Evolutionary conservation across 2,888 invertebrate species (phyloP).

Genomic region (Eilema griseolum): DNA sequence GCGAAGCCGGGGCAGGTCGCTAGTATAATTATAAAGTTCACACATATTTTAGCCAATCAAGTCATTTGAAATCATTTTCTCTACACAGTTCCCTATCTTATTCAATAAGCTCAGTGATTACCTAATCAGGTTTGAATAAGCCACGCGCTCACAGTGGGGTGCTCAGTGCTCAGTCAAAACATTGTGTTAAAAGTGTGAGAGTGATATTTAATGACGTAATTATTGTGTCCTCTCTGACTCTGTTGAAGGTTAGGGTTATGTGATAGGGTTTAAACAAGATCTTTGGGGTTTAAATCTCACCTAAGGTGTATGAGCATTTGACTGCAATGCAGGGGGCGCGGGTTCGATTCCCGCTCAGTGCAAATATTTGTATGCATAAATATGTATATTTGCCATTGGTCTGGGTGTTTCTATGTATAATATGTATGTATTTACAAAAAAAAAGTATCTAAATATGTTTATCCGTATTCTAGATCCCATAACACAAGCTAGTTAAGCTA

Average conservation of each 20-base stretch:
- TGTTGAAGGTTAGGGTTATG: neutral
- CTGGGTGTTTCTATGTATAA: too few relatives aligned
- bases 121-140: constrained; percentile 26
- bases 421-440: too few relatives aligned
- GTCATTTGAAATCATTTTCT: neutral
- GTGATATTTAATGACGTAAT: constrained; percentile 34
- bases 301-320: too few relatives aligned
- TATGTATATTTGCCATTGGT: too few relatives aligned
- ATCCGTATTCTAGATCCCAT: too few relatives aligned
- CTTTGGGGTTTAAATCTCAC: too few relatives aligned
- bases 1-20: too few relatives aligned
- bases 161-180: constrained; percentile 51
- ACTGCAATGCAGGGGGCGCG: too few relatives aligned
- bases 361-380: too few relatives aligned
- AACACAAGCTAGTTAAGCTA: too few relatives aligned
- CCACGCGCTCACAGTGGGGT: constrained; percentile 52
- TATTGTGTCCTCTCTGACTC: neutral
- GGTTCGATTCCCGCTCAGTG: too few relatives aligned
- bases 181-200: constrained; percentile 51
- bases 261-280: neutral
- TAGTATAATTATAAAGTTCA: neutral
- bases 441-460: too few relatives aligned
- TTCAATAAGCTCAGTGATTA: constrained; percentile 32
- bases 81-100: neutral
- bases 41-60: neutral